Evolutionary conservation across 2,888 invertebrate genomes (phyloP), one percentile per base, ranked within the genome.

Genomic region (Philereme transversata): DNA sequence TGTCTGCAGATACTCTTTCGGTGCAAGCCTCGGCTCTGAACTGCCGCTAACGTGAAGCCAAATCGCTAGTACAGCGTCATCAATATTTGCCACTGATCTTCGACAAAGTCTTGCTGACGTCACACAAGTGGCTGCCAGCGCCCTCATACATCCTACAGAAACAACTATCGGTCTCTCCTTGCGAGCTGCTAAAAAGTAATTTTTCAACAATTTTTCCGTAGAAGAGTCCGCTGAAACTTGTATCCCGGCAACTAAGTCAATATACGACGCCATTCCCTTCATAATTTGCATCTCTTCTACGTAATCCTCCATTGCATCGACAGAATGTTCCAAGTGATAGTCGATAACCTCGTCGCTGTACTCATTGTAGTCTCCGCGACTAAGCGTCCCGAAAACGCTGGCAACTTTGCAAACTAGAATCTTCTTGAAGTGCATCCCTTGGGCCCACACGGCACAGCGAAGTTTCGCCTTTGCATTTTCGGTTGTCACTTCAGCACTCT

Each of bases 51-150:
- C 82, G 64, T 92, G 90, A 38, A 92, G 74, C 92, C 92, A 92
- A 60, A 91, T 86, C 9, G 91, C 88, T 51, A 92, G 82, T 7
- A 89, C 77, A 9, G 89, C 92, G 63, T 92, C 92, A 58, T 89
- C 83, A 35, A 81, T 69, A 57, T 78, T 83, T 4, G 90, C 80
- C 0, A 79, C 59, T 6, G 69, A 65, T 22, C 91, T 77, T 5
- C 87, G 83, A 65, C 92, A 90, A 0, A 92, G 73, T 52, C 86
- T 81, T 5, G 92, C 91, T 40, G 87, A 85, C 7, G 82, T 88
- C 8, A 84, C 50, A 56, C 87, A 86, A 8, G 76, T 71, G 3
- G 82, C 73, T 6, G 87, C 79, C 34, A 92, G 71, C 7, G 87
- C 79, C 8, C 73, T 76, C 80, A 92, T 86, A 58, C 83, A 84